Percentiles rank a stretch among this genome's conserved stretches.
These are phyloP conservation scores for Brachionus koreanus DNA, from an alignment of 1,140 invertebrate species.

Conservation along the genomic window DNA sequence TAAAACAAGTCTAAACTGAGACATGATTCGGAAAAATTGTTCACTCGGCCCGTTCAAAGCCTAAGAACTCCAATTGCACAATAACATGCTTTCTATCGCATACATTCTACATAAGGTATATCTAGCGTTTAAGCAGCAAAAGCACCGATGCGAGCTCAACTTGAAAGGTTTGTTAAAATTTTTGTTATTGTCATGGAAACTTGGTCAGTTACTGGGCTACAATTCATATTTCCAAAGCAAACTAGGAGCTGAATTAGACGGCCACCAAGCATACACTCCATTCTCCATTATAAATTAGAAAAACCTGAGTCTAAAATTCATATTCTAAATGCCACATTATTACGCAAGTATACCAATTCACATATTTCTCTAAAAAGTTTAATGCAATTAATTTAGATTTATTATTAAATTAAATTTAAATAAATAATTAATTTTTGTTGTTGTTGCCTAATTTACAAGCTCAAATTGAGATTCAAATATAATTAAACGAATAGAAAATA, in stretches of 20 bases:
- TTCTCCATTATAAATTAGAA: too few species aligned
- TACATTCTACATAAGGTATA: neutral
- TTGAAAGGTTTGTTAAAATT: neutral
- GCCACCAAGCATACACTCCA: too few species aligned
- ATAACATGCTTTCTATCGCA: constrained; percentile 5
- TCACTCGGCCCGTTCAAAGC: neutral
- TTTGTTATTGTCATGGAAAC: constrained; percentile 8
- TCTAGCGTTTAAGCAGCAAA: neutral
- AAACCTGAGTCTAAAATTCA: too few species aligned
- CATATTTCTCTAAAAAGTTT: too few species aligned
- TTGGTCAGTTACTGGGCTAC: too few species aligned
- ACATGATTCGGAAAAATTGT: neutral
- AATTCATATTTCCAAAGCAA: neutral
- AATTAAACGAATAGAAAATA: neutral
- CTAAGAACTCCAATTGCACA: neutral
- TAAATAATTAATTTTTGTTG: too few species aligned
- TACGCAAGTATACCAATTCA: too few species aligned
- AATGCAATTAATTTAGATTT: too few species aligned
- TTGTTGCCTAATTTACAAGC: too few species aligned
- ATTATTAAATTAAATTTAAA: too few species aligned
- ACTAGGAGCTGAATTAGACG: neutral
- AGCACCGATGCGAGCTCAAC: neutral
- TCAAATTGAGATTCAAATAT: too few species aligned
- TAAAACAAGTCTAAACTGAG: neutral
- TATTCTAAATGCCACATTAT: too few species aligned